Percentiles rank a stretch among this genome's conserved stretches.
Conservation (phyloP, 64 coral and sea anemone species). For the Montipora efflorescens region DNA sequence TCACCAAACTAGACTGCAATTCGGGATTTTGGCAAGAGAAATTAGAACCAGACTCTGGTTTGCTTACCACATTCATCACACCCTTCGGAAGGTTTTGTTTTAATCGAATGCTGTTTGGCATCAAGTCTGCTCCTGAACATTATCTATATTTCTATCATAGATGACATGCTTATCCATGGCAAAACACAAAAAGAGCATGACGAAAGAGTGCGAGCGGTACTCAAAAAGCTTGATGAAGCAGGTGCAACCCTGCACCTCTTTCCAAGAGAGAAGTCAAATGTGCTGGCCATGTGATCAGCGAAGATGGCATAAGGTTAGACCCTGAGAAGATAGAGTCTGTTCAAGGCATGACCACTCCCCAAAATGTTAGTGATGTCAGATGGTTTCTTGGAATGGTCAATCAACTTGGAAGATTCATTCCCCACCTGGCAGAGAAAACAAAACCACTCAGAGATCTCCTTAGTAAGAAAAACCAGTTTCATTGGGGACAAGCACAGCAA, state of each 20-base stretch:
- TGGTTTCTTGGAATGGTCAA: too few species aligned
- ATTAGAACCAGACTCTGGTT: too few species aligned
- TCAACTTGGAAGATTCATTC: background rate
- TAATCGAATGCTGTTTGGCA: background rate
- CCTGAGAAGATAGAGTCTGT: too few species aligned
- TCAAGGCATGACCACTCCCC: too few species aligned
- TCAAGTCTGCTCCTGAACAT: background rate
- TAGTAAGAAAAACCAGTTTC: background rate
- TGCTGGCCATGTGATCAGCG: too few species aligned
- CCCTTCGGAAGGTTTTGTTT: background rate
- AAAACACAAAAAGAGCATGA: too few species aligned
- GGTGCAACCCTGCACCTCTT: background rate
- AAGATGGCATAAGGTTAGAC: too few species aligned
- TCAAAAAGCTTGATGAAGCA: background rate
- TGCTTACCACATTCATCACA: too few species aligned
- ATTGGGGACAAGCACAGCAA: constrained; percentile 15
- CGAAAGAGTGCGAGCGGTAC: too few species aligned
- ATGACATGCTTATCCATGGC: background rate
- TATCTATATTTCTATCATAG: background rate
- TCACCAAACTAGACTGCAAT: too few species aligned
- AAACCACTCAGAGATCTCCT: constrained; percentile 3
- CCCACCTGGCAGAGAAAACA: background rate
- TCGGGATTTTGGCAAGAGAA: too few species aligned
- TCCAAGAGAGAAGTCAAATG: background rate
- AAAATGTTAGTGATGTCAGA: too few species aligned